Evolutionary conservation across 1,140 invertebrate genomes (phyloP), one percentile per base, ranked within the genome.

Genomic region (Drosophila pruinosa): DNA sequence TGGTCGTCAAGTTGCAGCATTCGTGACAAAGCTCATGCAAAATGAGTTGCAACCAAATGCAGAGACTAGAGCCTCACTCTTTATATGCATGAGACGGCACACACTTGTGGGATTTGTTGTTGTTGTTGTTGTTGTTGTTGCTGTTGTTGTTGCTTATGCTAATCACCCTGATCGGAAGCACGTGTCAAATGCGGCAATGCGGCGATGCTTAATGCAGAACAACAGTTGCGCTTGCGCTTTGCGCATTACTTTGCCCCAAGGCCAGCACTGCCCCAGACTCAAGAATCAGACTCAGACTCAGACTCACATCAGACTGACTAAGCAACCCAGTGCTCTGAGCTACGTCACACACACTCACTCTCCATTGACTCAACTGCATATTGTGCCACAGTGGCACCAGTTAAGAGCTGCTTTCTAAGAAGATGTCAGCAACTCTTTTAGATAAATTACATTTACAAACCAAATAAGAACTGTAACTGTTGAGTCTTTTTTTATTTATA

Each of bases 131-230:
- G 47, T 41, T 77, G 39, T 28, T 28, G 17, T 8, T 63, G 28
- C n/a, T 52, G 34, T 34, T 59, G 31, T 15, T 22, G 61, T 14
- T 50, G 48, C 68, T 82, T 82, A 78, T 82, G 77, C 19, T 72
- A 72, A 86, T 81, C 64, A 56, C 36, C 39, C 70, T 75, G 83
- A 88, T 88, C 82, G 82, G 82, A 88, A 88, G 82, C 82, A 88
- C 82, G 82, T 82, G 82, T 88, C 82, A 88, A 88, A 78, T 81
- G 79, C 70, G 67, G 75, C 76, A 67, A 50, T 39, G 50, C 64
- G 76, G 52, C 61, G 59, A 48, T 39, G 57, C 52, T 59, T 41
- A 61, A 67, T 59, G 43, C 52, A 72, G 54, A 78, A 62, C 28
- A 77, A 75, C 67, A 59, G 26, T 65, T 71, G 70, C 68, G 52